A percentile compares a stretch with the other conserved stretches of the same genome.
Evolutionary conservation across 2,888 invertebrate genomes (phyloP).

Genomic region (Cabera pusaria): DNA sequence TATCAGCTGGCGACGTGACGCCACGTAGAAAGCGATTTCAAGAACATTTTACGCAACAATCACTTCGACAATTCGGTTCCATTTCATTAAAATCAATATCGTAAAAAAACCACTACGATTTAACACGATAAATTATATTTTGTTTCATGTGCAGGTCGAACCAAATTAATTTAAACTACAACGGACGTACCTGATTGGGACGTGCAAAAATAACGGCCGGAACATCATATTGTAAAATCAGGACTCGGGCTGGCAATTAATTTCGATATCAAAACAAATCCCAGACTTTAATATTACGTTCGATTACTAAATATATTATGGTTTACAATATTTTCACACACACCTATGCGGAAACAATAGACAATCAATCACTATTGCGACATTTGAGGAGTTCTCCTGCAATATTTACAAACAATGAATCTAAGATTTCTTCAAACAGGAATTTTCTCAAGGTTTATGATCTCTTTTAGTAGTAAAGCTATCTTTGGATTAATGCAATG

Average conservation of each 20-base stretch:
- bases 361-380: too few species aligned
- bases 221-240: too few species aligned
- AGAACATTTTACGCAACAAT: conserved; percentile 65
- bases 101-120: conserved; percentile 23
- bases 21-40: conserved; percentile 73
- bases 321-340: too few species aligned
- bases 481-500: conserved; percentile 25
- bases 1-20: conserved; percentile 58
- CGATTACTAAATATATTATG: too few species aligned
- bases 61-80: conserved; percentile 50
- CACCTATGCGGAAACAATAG: too few species aligned
- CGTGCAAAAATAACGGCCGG: conserved; percentile 29
- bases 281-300: too few species aligned
- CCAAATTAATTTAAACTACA: conserved; percentile 16
- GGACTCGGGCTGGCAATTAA: too few species aligned
- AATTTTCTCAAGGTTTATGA: conserved; percentile 15
- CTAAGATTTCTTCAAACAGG: conserved; percentile 9
- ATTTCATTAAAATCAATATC: conserved; percentile 51
- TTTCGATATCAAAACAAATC: conserved; percentile 33
- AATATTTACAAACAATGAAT: conserved; percentile 15
- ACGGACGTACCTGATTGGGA: conserved; percentile 11
- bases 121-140: conserved; percentile 21
- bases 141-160: conserved; percentile 17
- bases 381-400: too few species aligned
- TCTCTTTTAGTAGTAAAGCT: conserved; percentile 17